Conservation (phyloP, 2,113 vertebrate genomes). For the Steatornis caripensis region DNA sequence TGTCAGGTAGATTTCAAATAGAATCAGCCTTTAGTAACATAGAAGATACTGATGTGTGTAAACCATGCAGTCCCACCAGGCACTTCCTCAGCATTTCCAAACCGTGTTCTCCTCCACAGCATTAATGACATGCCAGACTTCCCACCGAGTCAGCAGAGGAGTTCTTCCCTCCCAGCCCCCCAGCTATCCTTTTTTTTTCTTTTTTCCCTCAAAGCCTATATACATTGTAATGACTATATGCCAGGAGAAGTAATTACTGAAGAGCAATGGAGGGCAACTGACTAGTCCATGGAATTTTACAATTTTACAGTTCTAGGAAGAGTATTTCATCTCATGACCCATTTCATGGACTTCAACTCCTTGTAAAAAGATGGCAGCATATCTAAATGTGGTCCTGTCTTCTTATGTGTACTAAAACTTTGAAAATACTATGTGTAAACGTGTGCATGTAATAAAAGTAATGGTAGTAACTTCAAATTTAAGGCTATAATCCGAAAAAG, state of each 20-base stretch:
- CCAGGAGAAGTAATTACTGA: background rate
- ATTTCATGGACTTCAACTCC: background rate
- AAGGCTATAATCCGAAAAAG: background rate
- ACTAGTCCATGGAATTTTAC: background rate
- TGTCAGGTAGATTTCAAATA: slow-evolving; percentile 14
- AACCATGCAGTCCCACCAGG: background rate
- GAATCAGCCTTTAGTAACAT: background rate
- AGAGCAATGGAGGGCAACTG: background rate
- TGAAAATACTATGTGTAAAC: background rate
- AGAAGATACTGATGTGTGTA: background rate
- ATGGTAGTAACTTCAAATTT: background rate
- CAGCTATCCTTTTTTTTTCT: background rate
- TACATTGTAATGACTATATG: background rate
- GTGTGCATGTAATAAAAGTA: background rate
- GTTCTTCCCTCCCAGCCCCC: background rate
- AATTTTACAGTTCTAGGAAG: background rate
- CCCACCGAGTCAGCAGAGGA: background rate
- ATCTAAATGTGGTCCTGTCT: background rate
- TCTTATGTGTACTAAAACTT: background rate
- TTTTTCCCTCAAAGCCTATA: background rate
- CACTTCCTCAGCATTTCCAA: background rate
- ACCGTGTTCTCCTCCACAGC: background rate
- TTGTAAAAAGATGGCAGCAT: background rate
- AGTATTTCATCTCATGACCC: background rate
- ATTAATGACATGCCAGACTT: background rate